These are phyloP conservation scores for Rutilus rutilus DNA, from an alignment of 2,113 vertebrate genomes.

Conservation along the genomic window DNA sequence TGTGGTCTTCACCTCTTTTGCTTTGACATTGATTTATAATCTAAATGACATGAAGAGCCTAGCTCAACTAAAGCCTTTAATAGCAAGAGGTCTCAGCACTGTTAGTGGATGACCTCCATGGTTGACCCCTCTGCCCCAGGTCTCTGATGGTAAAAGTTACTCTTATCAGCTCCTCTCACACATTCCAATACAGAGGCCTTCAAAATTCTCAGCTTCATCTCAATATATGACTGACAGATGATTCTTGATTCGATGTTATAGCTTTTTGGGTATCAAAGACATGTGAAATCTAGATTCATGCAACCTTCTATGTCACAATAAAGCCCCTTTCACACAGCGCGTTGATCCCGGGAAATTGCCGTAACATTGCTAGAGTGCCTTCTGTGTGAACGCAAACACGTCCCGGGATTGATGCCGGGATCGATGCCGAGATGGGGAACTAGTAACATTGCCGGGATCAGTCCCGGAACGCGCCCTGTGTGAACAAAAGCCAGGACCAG, in stretches of 20 bases:
- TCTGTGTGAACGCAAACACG: too few relatives aligned
- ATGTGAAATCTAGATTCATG: too few relatives aligned
- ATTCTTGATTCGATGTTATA: neutral
- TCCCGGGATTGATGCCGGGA: too few relatives aligned
- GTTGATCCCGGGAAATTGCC: too few relatives aligned
- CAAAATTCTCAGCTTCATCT: neutral
- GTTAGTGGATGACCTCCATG: constrained; percentile 11
- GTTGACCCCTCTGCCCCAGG: constrained; percentile 19
- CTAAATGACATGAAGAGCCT: constrained; percentile 10
- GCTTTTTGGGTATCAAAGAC: neutral
- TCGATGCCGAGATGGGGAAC: neutral
- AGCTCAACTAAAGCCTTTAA: constrained; percentile 31
- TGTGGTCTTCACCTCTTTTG: constrained; percentile 11
- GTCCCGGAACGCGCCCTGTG: too few relatives aligned
- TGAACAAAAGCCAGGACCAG: too few relatives aligned
- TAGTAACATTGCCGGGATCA: too few relatives aligned
- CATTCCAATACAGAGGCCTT: constrained; percentile 16
- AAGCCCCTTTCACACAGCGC: too few relatives aligned
- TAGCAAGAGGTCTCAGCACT: constrained; percentile 22
- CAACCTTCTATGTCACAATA: neutral
- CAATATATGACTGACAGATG: neutral
- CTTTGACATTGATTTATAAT: constrained; percentile 22
- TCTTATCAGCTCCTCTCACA: constrained; percentile 41
- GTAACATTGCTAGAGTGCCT: too few relatives aligned
- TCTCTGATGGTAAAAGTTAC: constrained; percentile 20